A percentile compares a stretch with the other conserved stretches of the same genome.
phyloP scores from a whole-genome alignment of 2,888 invertebrate genomes.

The Sphaeridia pumilis region DNA sequence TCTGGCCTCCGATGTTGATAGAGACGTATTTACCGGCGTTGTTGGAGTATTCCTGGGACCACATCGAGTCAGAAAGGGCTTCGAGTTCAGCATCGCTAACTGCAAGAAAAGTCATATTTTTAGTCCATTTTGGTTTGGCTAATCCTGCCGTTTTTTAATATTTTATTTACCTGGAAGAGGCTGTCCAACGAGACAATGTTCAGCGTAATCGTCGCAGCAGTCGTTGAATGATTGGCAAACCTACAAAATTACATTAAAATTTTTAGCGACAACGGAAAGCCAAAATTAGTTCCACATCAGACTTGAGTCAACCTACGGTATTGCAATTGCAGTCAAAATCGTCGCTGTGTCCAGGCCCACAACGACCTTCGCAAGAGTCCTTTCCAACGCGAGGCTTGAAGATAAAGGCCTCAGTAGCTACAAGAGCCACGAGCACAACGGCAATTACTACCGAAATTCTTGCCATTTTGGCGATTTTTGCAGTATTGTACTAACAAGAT shows the following conservation, averaged over 20 bases:
- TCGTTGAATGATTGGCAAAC: conserved; percentile 15
- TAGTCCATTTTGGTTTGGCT: background rate
- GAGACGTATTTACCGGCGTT: conserved; percentile 57
- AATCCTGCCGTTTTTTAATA: background rate
- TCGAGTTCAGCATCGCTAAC: conserved; percentile 52
- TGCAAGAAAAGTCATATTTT: background rate
- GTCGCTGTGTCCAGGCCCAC: conserved; percentile 21
- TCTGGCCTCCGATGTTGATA: conserved; percentile 61
- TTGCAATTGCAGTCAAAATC: conserved; percentile 25
- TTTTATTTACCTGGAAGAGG: background rate
- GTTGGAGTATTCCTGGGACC: conserved; percentile 55
- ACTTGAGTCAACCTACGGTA: conserved; percentile 9
- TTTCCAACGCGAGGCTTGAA: background rate
- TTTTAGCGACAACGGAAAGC: background rate
- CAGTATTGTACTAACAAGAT: too few species aligned
- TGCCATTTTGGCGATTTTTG: too few species aligned
- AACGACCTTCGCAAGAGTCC: conserved; percentile 24
- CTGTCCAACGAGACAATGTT: conserved; percentile 13
- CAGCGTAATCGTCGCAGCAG: conserved; percentile 24
- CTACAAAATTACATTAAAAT: background rate
- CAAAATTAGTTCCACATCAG: background rate
- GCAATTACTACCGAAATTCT: too few species aligned
- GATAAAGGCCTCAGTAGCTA: too few species aligned
- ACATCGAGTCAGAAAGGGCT: conserved; percentile 57
- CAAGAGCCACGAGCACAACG: too few species aligned